A percentile compares a stretch with the other conserved stretches of the same genome.
Evolutionary conservation across 2,888 invertebrate species (phyloP).

Genomic region (Oscheius onirici): DNA sequence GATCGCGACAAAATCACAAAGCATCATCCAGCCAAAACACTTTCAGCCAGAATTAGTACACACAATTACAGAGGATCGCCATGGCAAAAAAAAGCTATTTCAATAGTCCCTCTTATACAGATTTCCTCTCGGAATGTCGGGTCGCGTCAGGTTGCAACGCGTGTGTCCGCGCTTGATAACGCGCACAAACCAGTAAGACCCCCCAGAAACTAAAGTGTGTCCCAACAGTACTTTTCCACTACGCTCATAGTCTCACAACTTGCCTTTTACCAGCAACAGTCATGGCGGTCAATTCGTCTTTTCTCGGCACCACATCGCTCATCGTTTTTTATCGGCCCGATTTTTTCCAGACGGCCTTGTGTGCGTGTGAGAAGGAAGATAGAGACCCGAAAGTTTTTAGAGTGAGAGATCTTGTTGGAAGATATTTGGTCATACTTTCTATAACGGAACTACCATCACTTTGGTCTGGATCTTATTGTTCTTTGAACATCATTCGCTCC

Average conservation of each 20-base stretch:
- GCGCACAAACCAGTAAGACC: slow-evolving; percentile 8
- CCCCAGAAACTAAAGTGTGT: not conserved
- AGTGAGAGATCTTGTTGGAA: too few species aligned
- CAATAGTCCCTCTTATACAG: slow-evolving; percentile 4
- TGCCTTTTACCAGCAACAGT: too few species aligned
- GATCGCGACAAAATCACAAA: too few species aligned
- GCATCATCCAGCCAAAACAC: too few species aligned
- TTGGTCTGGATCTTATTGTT: too few species aligned
- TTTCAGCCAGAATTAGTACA: not conserved
- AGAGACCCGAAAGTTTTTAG: too few species aligned
- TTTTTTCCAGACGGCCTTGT: slow-evolving; percentile 15
- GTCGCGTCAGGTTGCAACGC: not conserved
- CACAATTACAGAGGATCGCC: slow-evolving; percentile 13
- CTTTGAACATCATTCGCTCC: too few species aligned
- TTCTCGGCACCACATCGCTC: not conserved
- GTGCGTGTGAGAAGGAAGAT: too few species aligned
- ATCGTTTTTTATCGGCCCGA: slow-evolving; percentile 9
- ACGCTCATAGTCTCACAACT: not conserved
- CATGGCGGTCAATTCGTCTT: not conserved
- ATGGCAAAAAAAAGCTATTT: not conserved
- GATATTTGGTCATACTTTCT: too few species aligned
- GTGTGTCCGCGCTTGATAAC: not conserved
- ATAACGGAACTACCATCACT: too few species aligned
- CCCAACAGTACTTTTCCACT: not conserved
- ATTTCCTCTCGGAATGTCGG: not conserved